phyloP scores from a whole-genome alignment of 2,888 invertebrate species.

The Caenorhabditis sp. region DNA sequence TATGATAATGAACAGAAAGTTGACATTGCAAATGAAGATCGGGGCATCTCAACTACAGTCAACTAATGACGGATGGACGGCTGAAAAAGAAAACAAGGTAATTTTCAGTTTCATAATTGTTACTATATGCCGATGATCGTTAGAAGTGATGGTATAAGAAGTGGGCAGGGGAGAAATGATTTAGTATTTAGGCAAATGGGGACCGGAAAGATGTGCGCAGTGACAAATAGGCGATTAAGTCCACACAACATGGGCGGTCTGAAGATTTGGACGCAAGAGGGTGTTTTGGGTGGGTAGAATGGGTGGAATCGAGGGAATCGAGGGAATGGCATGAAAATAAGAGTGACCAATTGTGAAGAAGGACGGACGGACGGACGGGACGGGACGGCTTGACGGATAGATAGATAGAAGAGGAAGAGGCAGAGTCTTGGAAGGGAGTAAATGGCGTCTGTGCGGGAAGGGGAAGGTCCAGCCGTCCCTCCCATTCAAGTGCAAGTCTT shows the following conservation, averaged over 20 bases:
- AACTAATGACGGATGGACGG: no score
- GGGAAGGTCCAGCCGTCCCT: no score
- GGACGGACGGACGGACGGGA: conserved; percentile 9
- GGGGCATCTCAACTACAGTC: no score
- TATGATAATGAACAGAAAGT: conserved; percentile 1
- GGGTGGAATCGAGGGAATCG: no score
- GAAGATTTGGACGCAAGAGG: conserved; percentile 9
- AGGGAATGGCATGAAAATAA: conserved; percentile 56
- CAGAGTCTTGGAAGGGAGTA: conserved; percentile 30
- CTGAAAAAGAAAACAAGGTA: no score
- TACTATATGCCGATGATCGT: conserved; percentile 22
- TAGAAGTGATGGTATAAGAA: not conserved
- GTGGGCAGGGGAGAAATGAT: conserved; percentile 20
- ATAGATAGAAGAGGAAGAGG: conserved; percentile 10
- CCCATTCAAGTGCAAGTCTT: not conserved
- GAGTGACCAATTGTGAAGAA: conserved; percentile 55
- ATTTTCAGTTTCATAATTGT: conserved; percentile 41
- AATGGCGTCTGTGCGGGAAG: conserved; percentile 9
- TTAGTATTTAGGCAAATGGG: conserved; percentile 54
- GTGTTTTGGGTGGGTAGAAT: conserved; percentile 28
- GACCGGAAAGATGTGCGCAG: conserved; percentile 55
- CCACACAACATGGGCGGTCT: conserved; percentile 43
- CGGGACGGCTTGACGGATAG: conserved; percentile 9
- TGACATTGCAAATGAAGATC: conserved; percentile 9
- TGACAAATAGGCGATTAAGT: conserved; percentile 64